Base-by-base conservation (phyloP, 2,797 vertebrate genomes). In the Pterois miles region DNA sequence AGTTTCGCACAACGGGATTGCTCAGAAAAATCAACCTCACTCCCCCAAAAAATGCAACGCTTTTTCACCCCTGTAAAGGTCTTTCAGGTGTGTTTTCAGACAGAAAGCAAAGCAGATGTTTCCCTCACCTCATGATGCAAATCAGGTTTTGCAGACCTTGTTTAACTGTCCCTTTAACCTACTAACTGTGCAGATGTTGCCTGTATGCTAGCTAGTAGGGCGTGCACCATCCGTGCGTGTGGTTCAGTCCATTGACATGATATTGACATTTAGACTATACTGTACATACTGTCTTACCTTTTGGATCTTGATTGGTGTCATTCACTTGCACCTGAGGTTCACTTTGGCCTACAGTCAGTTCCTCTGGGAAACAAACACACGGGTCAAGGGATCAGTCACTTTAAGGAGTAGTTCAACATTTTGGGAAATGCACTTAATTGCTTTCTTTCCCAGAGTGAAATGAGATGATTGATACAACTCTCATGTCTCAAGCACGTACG, bases 271-370 rank as follows among this genome's bases (percentile, higher is more conserved):
- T 5, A 59, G 1, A 40, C 10, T 54, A n/a, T n/a, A n/a, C n/a
- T n/a, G n/a, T n/a, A n/a, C 23, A 4, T 7, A 2, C 9, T 65
- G 65, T 69, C 86, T 85, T 81, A 92, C 91, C 82, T 36, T 23
- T 36, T 12, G 18, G 6, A 1, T n/a, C 63, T 14, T 23, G 11
- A 4, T 54, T 5, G 0, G 65, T 65, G 50, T n/a, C 9, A 1
- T 85, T 83, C 2, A 1, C 12, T 11, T 74, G 71, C 31, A 71
- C 33, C 34, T 38, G 64, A 48, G 40, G 63, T 58, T 85, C 62
- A 2, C 1, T 43, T 43, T 18, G 40, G 40, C 40, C 25, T 8
- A 18, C 12, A 23, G 22, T 6, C 68, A 74, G 4, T 22, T 79
- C 53, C 11, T 5, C 90, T 92, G 73, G 67, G 46, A 73, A 58